Base-by-base conservation (phyloP, 2,113 vertebrate species). In the Pangasianodon gigas region DNA sequence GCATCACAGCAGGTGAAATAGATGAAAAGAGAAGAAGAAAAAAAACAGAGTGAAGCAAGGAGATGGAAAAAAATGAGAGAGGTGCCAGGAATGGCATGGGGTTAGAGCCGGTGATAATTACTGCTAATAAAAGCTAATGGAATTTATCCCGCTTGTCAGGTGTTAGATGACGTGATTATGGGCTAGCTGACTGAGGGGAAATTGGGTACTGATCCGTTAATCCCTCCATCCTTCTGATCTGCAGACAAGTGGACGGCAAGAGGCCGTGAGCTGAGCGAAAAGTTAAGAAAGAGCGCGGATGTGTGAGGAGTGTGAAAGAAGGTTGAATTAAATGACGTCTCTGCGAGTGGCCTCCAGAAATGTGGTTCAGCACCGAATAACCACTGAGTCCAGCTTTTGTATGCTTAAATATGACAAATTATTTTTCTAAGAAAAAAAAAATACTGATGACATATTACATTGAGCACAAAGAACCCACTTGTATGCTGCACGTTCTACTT, bases 141-240 rank as follows among this genome's bases (percentile, higher is more conserved):
- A 95, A 96, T 95, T 95, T 95, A 95, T 94, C 92, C 93, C 92
- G 93, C 95, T 94, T 93, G 93, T 95, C 95, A 96, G 95, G 95
- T 95, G 93, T 92, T 91, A 93, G 94, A 95, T 95, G 95, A 96
- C 95, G 95, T 95, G 96, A 96, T 96, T 95, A 96, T 93, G 86
- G 93, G 89, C 88, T 90, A 93, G 94, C 90, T 91, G 91, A 85
- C 88, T 93, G 90, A 90, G 90, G 91, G 93, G 94, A 95, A 95
- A 96, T 95, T 96, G 95, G 94, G 94, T 94, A 94, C 93, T 96
- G 95, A 96, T 96, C 95, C 92, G 93, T 95, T 96, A 96, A 96
- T 96, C 95, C 94, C 77, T 89, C 92, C 92, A 88, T 91, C 91
- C 93, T 91, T 80, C 60, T 86, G 89, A 83, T 85, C 86, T 87